A percentile compares a stretch with the other conserved stretches of the same genome.
These are phyloP conservation scores for Hypotaenidia okinawae DNA, from an alignment of 2,797 vertebrate species.

Conservation along the genomic window DNA sequence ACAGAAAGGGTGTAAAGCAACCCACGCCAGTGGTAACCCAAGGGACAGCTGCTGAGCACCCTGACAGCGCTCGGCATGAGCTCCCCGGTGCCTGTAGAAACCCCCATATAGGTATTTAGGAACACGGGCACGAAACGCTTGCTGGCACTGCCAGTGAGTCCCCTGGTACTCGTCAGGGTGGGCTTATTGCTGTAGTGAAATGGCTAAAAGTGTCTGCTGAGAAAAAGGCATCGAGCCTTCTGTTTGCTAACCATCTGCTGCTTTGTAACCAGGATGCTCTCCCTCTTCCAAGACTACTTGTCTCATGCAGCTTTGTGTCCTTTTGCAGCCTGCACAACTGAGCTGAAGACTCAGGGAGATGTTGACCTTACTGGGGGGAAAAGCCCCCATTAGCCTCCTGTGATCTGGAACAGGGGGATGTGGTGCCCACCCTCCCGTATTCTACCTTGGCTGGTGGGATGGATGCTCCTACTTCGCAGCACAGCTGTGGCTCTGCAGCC, in stretches of 20 bases:
- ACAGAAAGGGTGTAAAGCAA: rapidly evolving
- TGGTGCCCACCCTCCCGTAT: rapidly evolving
- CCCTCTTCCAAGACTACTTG: neutral
- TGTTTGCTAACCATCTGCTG: neutral
- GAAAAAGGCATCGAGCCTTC: rapidly evolving
- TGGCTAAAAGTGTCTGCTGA: neutral
- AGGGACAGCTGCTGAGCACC: neutral
- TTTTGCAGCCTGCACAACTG: neutral
- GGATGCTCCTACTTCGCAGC: rapidly evolving
- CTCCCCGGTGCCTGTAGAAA: neutral
- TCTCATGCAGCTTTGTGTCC: neutral
- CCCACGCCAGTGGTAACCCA: neutral
- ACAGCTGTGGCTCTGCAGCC: rapidly evolving
- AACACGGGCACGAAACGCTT: rapidly evolving
- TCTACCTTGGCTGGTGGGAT: rapidly evolving
- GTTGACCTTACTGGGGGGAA: neutral
- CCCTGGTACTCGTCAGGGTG: rapidly evolving
- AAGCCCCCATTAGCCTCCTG: neutral
- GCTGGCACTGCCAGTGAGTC: rapidly evolving
- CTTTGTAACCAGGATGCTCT: neutral
- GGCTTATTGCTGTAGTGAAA: neutral
- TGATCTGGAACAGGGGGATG: neutral
- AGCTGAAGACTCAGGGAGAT: neutral
- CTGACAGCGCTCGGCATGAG: rapidly evolving
- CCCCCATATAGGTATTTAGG: rapidly evolving